Percentiles rank a stretch among this genome's conserved stretches.
These are phyloP conservation scores for Seriola quinqueradiata DNA, from an alignment of 2,113 vertebrate genomes.

Conservation along the genomic window DNA sequence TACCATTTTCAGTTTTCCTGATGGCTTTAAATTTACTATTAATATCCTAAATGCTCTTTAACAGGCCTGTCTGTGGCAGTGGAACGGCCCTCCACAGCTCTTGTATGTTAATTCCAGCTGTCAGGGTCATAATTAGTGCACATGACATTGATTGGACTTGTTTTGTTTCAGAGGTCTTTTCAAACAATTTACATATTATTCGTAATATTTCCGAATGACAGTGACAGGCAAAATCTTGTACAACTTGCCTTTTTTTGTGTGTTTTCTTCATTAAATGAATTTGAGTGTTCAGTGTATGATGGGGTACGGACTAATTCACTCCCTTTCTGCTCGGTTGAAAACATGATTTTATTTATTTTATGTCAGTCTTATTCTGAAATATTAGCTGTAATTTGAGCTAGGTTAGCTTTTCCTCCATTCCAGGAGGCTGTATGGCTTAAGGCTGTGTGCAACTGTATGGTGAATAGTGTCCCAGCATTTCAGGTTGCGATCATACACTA, in stretches of 20 bases:
- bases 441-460: conserved; percentile 25
- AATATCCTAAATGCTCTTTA: conserved; percentile 91
- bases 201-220: conserved; percentile 58
- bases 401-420: conserved; percentile 19
- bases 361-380: conserved; percentile 41
- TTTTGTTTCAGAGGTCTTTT: conserved; percentile 66
- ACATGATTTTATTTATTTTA: conserved; percentile 30
- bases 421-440: conserved; percentile 30
- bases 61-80: conserved; percentile 86
- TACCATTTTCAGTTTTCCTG: conserved; percentile 84
- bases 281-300: conserved; percentile 21
- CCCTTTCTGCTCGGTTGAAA: conserved; percentile 45
- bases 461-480: conserved; percentile 27
- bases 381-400: conserved; percentile 28
- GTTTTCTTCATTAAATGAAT: conserved; percentile 53
- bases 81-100: conserved; percentile 85
- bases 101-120: conserved; percentile 86
- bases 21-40: conserved; percentile 91
- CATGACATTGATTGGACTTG: conserved; percentile 85
- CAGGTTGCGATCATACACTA: not conserved
- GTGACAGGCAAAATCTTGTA: conserved; percentile 30
- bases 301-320: conserved; percentile 29
- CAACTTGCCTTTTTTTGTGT: conserved; percentile 22
- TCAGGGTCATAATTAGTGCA: conserved; percentile 84
- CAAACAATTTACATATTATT: conserved; percentile 67